phyloP scores from a whole-genome alignment of 2,888 invertebrate species.

The Azorinus chamasolen region DNA sequence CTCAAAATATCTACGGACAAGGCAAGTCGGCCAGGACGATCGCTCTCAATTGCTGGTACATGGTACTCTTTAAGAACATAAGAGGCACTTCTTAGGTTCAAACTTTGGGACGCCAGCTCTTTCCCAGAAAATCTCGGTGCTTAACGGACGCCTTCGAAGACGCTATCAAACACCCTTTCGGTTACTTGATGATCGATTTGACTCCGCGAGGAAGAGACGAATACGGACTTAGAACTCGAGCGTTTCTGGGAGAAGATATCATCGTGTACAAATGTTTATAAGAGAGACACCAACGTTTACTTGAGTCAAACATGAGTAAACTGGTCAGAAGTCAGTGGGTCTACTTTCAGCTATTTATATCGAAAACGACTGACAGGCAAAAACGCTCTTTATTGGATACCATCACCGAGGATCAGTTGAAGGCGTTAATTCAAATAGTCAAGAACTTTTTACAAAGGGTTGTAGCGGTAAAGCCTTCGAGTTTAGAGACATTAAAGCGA shows the following conservation, averaged over 20 bases:
- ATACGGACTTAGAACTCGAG: conserved; percentile 32
- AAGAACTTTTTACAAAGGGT: conserved; percentile 4
- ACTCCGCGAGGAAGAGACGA: conserved; percentile 23
- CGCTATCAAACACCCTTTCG: conserved; percentile 16
- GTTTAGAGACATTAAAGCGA: neutral
- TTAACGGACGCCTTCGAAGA: conserved; percentile 36
- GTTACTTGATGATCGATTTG: conserved; percentile 35
- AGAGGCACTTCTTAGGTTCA: conserved; percentile 28
- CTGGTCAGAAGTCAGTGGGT: conserved; percentile 5
- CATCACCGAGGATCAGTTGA: conserved; percentile 15
- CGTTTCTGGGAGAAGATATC: conserved; percentile 23
- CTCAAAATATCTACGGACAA: conserved; percentile 36
- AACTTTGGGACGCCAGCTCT: conserved; percentile 28
- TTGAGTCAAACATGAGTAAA: neutral
- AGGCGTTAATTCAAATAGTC: conserved; percentile 3
- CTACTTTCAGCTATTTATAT: conserved; percentile 9
- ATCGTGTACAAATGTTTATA: conserved; percentile 14
- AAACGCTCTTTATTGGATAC: conserved; percentile 1
- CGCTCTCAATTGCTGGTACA: conserved; percentile 33
- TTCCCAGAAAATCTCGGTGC: conserved; percentile 18
- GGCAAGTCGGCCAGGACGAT: conserved; percentile 38
- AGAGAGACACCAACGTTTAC: neutral
- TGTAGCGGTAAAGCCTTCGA: neutral
- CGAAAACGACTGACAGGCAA: neutral
- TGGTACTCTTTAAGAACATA: conserved; percentile 38